Evolutionary conservation across 2,113 vertebrate species (phyloP), one percentile per base, ranked within the genome.

Genomic region (Morone chrysops): DNA sequence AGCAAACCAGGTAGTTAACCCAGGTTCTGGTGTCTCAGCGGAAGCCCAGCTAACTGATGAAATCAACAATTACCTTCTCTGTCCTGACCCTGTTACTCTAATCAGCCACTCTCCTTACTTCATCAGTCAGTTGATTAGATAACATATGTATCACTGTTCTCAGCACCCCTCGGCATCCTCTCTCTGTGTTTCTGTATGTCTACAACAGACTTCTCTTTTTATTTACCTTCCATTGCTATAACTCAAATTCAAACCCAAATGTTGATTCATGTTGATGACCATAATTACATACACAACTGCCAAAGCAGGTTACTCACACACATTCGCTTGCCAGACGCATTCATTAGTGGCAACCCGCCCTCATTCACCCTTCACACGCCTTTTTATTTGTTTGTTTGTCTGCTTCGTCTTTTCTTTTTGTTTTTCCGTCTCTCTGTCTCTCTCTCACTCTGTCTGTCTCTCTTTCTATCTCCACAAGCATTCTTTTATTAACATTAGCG

Each of bases 71-170:
- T 78, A 91, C 83, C 77, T 92, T 89, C 85, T 90, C 53, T 38
- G 60, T 56, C 31, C 43, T 82, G 80, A 90, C 70, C 76, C 70
- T 85, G 78, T 69, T 62, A 41, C 68, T 85, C 69, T 86, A 92
- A 92, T 91, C 88, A 90, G 82, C n/a, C 69, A n/a, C 75, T 83
- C 65, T 70, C 75, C 70, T 4, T 71, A 68, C 77, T 45, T 85
- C 65, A 89, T 83, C 75, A 85, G 78, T 78, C 62, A 59, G 71
- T 82, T 91, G 86, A 93, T 92, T 84, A 90, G 41, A 89, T 86
- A 82, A 74, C 78, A 78, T 84, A 92, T 87, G 82, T 67, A 86
- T 88, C 69, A 67, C 57, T 69, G 22, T 79, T 80, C 59, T 84
- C 71, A 71, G 66, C 51, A 40, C 38, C 47, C 20, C 66, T 54